Evolutionary conservation across 2,113 vertebrate genomes (phyloP).

Genomic region (Mormyrus lacerda): DNA sequence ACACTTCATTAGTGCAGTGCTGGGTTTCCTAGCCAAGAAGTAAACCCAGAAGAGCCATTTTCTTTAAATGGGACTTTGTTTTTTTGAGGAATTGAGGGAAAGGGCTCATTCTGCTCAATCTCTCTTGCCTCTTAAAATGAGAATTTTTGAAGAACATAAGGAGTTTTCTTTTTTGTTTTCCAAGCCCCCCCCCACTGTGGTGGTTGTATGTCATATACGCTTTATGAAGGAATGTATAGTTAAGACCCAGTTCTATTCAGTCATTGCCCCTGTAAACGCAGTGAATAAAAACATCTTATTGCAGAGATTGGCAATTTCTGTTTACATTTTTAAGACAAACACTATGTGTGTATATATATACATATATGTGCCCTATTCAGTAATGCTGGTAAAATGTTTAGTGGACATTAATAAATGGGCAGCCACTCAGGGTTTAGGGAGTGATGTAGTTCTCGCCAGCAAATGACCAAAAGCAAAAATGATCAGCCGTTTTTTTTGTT

Average conservation of each 20-base stretch:
- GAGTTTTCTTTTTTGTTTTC: not conserved
- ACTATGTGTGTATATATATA: not conserved
- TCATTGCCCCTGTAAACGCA: not conserved
- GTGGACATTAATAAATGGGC: not conserved
- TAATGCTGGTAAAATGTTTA: not conserved
- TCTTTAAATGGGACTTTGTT: not conserved
- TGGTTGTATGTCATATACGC: not conserved
- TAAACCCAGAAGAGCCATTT: not conserved
- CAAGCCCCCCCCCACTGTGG: not conserved
- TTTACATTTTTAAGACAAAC: not conserved
- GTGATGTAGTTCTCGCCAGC: not conserved
- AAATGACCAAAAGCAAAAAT: not conserved
- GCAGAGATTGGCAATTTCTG: not conserved
- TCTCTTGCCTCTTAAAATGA: not conserved
- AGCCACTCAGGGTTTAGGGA: not conserved
- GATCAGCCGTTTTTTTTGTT: not conserved
- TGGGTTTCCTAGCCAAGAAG: not conserved
- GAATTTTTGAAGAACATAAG: not conserved
- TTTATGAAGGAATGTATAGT: not conserved
- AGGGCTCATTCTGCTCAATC: not conserved
- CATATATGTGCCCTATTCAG: not conserved
- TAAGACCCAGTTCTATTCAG: not conserved
- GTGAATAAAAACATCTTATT: not conserved
- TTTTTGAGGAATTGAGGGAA: not conserved
- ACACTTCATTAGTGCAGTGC: not conserved